Base-by-base conservation (phyloP, 64 coral and sea anemone species). In the Montipora foliosa region DNA sequence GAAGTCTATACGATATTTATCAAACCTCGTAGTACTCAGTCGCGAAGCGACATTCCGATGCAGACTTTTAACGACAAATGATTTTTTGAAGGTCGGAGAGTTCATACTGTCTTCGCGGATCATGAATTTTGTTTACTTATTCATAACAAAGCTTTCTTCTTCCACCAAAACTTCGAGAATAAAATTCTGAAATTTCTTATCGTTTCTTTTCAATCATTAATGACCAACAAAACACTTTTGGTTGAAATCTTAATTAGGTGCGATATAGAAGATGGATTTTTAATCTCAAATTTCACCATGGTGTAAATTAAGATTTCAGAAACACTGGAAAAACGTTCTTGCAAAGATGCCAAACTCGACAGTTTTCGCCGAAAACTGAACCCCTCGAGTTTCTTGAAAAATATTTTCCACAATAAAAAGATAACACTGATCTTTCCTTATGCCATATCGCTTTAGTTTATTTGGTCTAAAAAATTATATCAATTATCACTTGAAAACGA, bases 171-270 rank as follows among this genome's bases (percentile, higher is more conserved):
- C 44, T 48, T 69, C 16, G 66, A 29, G 29, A 60, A 53, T 22
- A 70, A 71, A 49, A 47, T 21, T 20, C 19, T 9, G 68, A 67
- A 8, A 16, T 1, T 52, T 86, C 64, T 71, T 86, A 86, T 86
- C 82, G 44, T 47, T 49, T 76, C 6, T 5, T 47, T 70, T 86
- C 58, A 71, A 86, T 86, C 62, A 86, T 86, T 86, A 21, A 69
- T 86, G 66, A 86, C 17, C 55, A 45, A 49, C 47, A 15, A 70
- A 5, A 48, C 20, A 6, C 47, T 71, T 72, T 50, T 16, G 47
- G 45, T 12, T 71, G 44, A 70, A 70, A 49, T 70, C 50, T 70
- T 86, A 44, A 84, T 84, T 68, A 67, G 2, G 12, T 45, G 46
- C 10, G 15, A 17, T 64, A 37, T 25, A 17, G 15, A 84, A n/a